Evolutionary conservation across 2,113 vertebrate genomes (phyloP).

Genomic region (Cardinalis cardinalis): DNA sequence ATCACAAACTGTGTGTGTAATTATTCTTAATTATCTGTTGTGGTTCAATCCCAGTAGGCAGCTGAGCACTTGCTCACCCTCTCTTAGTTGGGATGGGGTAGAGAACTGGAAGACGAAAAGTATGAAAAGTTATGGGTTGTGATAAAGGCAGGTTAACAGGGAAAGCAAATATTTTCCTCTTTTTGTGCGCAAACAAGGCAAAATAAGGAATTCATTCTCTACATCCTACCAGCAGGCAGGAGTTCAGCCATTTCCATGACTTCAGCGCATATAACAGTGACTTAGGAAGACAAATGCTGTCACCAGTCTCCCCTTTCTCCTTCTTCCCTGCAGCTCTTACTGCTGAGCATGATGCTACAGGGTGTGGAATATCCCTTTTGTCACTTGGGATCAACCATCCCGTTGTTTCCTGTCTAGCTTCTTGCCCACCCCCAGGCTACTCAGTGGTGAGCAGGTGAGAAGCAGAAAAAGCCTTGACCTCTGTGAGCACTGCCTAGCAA

Average conservation of each 20-base stretch:
- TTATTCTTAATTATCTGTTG: not conserved
- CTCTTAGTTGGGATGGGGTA: not conserved
- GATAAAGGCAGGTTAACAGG: not conserved
- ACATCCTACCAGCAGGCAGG: not conserved
- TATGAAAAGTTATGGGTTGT: not conserved
- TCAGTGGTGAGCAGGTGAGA: not conserved
- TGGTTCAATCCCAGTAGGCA: not conserved
- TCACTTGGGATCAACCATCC: not conserved
- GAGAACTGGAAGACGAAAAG: not conserved
- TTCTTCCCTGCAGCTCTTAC: not conserved
- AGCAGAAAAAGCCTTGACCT: not conserved
- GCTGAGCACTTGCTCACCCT: not conserved
- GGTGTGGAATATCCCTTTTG: not conserved
- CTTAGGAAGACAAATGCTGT: not conserved
- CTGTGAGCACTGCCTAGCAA: not conserved
- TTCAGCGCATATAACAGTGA: not conserved
- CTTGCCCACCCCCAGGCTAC: not conserved
- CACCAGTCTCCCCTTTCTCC: not conserved
- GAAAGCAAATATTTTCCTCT: not conserved
- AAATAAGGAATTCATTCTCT: not conserved
- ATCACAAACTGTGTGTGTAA: not conserved
- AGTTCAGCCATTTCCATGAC: not conserved
- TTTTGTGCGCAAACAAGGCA: not conserved
- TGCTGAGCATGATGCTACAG: not conserved
- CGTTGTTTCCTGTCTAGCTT: not conserved